phyloP scores from a whole-genome alignment of 1,140 invertebrate species.

The Kradibia gibbosae region DNA sequence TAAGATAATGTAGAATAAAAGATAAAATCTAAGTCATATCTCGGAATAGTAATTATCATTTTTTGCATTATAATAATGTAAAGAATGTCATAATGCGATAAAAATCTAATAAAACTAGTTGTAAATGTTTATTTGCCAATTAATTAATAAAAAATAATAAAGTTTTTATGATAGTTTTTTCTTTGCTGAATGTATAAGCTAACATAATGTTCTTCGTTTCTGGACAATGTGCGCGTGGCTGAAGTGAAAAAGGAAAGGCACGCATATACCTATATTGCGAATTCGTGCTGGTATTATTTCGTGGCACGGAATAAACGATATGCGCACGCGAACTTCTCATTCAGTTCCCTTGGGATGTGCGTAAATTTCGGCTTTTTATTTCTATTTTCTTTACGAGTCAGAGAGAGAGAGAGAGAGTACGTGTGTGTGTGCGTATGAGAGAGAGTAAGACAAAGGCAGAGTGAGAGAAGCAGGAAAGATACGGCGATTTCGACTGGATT shows the following conservation, averaged over 20 bases:
- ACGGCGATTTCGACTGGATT: conserved; percentile 41
- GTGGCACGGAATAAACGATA: conserved; percentile 48
- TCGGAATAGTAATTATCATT: too few species aligned
- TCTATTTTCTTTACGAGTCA: conserved; percentile 27
- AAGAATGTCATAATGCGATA: too few species aligned
- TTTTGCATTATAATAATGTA: too few species aligned
- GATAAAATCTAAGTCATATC: too few species aligned
- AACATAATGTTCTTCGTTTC: neutral
- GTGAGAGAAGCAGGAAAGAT: neutral
- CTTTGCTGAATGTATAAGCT: neutral
- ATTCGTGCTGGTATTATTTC: conserved; percentile 49
- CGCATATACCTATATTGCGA: conserved; percentile 14
- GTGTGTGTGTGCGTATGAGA: too few species aligned
- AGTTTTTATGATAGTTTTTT: neutral
- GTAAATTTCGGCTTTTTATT: conserved; percentile 37
- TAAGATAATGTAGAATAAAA: too few species aligned
- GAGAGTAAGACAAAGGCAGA: neutral
- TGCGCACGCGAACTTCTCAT: conserved; percentile 60
- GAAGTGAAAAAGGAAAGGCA: neutral
- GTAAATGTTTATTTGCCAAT: neutral
- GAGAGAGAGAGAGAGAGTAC: conserved; percentile 2
- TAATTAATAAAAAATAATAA: conserved; percentile 1
- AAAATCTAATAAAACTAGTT: too few species aligned
- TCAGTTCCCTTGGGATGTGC: conserved; percentile 51
- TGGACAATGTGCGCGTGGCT: conserved; percentile 34